phyloP scores from a whole-genome alignment of 2,888 invertebrate species.

The Lathronympha strigana region DNA sequence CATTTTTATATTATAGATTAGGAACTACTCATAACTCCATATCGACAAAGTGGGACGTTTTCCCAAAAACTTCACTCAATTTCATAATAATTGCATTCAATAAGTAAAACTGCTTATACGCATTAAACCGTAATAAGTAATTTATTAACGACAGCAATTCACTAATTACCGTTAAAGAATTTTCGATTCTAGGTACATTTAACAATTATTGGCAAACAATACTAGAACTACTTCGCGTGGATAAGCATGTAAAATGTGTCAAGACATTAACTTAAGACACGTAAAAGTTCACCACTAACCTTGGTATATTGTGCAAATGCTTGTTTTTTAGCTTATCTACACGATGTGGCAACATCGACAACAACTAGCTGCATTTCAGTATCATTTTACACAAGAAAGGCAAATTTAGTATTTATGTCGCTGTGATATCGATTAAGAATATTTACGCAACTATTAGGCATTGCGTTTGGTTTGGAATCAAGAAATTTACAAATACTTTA shows the following conservation, averaged over 20 bases:
- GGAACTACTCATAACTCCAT: too few relatives aligned
- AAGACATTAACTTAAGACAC: constrained; percentile 21
- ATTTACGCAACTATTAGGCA: not conserved
- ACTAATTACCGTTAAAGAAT: not conserved
- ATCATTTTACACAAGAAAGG: constrained; percentile 5
- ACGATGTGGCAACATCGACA: constrained; percentile 3
- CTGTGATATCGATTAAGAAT: constrained; percentile 6
- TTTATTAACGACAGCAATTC: not conserved
- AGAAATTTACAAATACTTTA: constrained; percentile 3
- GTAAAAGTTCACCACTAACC: constrained; percentile 28
- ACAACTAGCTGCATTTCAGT: constrained; percentile 1
- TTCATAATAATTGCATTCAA: too few relatives aligned
- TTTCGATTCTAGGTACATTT: not conserved
- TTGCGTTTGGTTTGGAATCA: constrained; percentile 1
- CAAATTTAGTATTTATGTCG: not conserved
- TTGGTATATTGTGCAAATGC: constrained; percentile 36
- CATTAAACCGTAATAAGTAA: not conserved
- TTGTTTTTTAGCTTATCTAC: constrained; percentile 15
- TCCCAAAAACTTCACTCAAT: too few relatives aligned
- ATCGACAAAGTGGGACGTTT: too few relatives aligned
- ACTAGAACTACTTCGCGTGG: not conserved
- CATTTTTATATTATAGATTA: too few relatives aligned
- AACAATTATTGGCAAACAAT: not conserved
- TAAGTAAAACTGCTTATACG: not conserved
- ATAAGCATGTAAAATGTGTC: constrained; percentile 1